Conservation (phyloP, 2,888 invertebrate genomes). For the Lobophora halterata region DNA sequence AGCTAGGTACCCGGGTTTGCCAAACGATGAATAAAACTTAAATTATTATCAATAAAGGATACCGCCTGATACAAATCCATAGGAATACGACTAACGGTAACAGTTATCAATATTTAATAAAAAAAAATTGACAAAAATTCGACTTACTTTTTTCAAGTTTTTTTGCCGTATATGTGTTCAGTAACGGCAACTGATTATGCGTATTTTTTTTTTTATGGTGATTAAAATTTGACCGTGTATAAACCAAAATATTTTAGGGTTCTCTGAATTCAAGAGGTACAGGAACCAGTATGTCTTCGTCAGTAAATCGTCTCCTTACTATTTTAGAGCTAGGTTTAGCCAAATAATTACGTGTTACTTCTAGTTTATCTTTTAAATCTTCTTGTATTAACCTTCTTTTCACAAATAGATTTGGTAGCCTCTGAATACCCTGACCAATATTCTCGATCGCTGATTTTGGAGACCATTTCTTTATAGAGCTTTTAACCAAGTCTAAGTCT, state of each 20-base stretch:
- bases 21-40: no score
- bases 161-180: no score
- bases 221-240: no score
- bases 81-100: no score
- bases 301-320: conserved; percentile 25
- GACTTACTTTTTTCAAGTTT: no score
- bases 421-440: background rate
- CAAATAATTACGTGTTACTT: background rate
- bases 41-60: no score
- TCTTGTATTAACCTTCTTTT: conserved; percentile 30
- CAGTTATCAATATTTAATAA: no score
- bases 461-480: conserved; percentile 31
- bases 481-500: conserved; percentile 36
- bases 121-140: no score
- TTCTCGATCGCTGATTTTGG: conserved; percentile 14
- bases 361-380: conserved; percentile 10
- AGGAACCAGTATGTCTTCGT: conserved; percentile 49
- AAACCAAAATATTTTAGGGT: conserved; percentile 20
- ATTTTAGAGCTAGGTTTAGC: conserved; percentile 9
- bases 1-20: no score
- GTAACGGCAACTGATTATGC: no score
- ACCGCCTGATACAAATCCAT: no score
- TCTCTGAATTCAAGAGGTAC: conserved; percentile 49
- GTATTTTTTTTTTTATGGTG: no score
- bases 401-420: conserved; percentile 9